These are phyloP conservation scores for Thymelicus acteon DNA, from an alignment of 2,888 invertebrate species.

Conservation along the genomic window DNA sequence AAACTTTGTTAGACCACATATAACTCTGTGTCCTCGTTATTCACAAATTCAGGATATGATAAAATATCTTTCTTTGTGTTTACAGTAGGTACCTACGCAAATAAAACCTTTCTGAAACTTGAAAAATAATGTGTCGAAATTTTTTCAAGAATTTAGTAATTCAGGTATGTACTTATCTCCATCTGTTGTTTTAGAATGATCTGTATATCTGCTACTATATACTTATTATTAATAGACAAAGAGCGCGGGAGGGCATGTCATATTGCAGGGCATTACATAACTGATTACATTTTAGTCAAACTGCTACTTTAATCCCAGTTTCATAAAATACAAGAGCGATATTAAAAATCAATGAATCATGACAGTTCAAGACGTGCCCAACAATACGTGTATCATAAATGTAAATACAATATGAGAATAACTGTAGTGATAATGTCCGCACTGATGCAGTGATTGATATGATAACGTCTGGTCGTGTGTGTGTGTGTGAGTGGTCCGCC, in stretches of 20 bases:
- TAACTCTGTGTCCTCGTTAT: too few species aligned
- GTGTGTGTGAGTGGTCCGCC: conserved; percentile 62
- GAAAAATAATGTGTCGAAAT: too few species aligned
- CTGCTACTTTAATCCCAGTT: neutral
- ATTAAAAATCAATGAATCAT: neutral
- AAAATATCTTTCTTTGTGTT: too few species aligned
- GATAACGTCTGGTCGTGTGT: conserved; percentile 47
- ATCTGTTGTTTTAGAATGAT: conserved; percentile 5
- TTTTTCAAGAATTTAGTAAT: too few species aligned
- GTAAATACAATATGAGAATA: conserved; percentile 33
- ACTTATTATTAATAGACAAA: conserved; percentile 38
- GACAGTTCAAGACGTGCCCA: conserved; percentile 25
- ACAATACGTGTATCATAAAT: conserved; percentile 32
- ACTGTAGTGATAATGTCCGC: conserved; percentile 38
- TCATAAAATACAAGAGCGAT: neutral
- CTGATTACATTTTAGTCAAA: neutral
- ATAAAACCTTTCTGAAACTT: too few species aligned
- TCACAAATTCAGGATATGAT: too few species aligned
- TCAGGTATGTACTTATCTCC: too few species aligned
- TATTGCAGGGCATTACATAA: conserved; percentile 35
- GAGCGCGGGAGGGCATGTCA: conserved; percentile 76
- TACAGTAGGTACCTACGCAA: too few species aligned
- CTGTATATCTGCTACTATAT: neutral
- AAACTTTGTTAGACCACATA: too few species aligned
- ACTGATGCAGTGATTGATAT: conserved; percentile 39